These are phyloP conservation scores for Haliclystus octoradiatus DNA, from an alignment of 30 jellyfish, hydroid and myxozoan species.

Conservation along the genomic window DNA sequence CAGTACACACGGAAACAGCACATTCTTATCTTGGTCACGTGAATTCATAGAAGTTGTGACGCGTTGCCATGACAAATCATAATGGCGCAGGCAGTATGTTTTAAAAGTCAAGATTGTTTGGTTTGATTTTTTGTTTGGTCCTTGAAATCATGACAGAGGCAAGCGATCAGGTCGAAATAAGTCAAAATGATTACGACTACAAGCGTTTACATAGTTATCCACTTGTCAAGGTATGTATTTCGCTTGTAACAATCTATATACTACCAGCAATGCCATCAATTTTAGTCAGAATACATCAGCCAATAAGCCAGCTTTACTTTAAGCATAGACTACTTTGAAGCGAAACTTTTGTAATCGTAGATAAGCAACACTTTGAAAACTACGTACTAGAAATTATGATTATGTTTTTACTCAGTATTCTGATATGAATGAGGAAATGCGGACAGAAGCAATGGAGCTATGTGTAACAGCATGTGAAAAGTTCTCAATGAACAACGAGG, in stretches of 20 bases:
- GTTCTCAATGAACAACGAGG: conserved; percentile 87
- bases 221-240: conserved; percentile 63
- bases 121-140: too few relatives aligned
- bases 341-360: background rate
- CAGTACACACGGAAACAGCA: too few relatives aligned
- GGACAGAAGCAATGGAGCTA: conserved; percentile 93
- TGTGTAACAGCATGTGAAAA: conserved; percentile 98
- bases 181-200: conserved; percentile 68
- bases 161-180: conserved; percentile 49
- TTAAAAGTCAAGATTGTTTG: too few relatives aligned
- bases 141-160: conserved; percentile 84
- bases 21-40: too few relatives aligned
- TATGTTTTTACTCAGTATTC: too few relatives aligned
- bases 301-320: background rate
- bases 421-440: conserved; percentile 92
- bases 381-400: too few relatives aligned
- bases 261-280: background rate
- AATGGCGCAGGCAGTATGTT: too few relatives aligned
- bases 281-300: background rate
- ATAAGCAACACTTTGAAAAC: background rate
- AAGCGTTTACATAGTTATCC: conserved; percentile 94
- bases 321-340: background rate
- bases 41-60: too few relatives aligned
- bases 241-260: too few relatives aligned
- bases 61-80: too few relatives aligned